Conservation (phyloP, 2,113 vertebrate species). For the Tamias sibiricus region DNA sequence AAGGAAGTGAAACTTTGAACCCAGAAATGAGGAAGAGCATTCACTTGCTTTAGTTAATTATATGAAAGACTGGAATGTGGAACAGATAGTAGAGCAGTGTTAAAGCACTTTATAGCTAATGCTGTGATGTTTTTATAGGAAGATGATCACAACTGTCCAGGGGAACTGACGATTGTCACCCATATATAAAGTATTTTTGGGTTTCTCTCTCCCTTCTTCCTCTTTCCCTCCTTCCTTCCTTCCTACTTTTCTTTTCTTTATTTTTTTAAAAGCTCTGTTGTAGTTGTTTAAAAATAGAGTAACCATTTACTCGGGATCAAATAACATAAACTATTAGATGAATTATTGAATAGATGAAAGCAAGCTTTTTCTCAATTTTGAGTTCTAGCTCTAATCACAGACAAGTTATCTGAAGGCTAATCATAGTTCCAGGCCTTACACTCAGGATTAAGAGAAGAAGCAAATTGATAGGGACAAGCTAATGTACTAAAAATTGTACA, state of each 20-base stretch:
- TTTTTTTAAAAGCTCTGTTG: not conserved
- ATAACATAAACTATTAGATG: not conserved
- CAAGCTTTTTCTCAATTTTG: not conserved
- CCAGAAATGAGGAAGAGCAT: not conserved
- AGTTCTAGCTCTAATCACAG: not conserved
- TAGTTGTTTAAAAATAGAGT: not conserved
- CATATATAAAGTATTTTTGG: not conserved
- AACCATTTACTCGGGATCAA: not conserved
- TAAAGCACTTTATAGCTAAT: not conserved
- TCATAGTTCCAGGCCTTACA: not conserved
- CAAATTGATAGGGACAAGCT: not conserved
- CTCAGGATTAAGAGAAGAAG: not conserved
- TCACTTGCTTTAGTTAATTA: not conserved
- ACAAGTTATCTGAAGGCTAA: not conserved
- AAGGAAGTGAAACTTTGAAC: not conserved
- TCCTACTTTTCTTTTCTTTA: too few species aligned
- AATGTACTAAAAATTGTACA: not conserved
- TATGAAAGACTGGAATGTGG: not conserved
- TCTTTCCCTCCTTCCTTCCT: accelerated
- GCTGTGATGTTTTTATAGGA: not conserved
- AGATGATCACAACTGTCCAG: not conserved
- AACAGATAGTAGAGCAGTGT: not conserved
- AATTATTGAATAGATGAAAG: not conserved
- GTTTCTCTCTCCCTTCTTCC: too few species aligned
- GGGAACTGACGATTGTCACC: not conserved